Evolutionary conservation across 2,113 vertebrate genomes (phyloP), one percentile per base, ranked within the genome.

Genomic region (Podarcis cretensis): DNA sequence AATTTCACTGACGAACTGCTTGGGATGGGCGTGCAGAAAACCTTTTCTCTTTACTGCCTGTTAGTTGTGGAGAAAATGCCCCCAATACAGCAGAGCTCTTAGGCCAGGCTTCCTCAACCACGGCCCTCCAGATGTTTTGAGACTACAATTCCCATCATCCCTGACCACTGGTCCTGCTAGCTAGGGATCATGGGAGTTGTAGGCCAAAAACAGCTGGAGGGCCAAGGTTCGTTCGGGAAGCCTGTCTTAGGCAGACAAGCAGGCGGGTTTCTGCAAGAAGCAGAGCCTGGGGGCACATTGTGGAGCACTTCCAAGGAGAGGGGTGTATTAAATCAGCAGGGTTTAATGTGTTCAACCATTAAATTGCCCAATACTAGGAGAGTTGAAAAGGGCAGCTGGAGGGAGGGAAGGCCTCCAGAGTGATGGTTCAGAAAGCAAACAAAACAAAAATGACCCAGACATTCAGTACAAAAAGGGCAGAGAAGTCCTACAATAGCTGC

Each of bases 311-410:
- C 65, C 6, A 77, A 43, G 71, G 57, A n/a, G 74, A 43, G 10
- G 54, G 85, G 37, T 0, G 0, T n/a, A 48, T 68, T 90, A 32
- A 25, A 1, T 23, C 57, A 83, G 5, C 18, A 0, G 7, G 82
- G 59, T 78, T 88, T 78, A 63, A 2, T 0, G 0, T 76, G 89
- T n/a, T 74, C 20, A 13, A n/a, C 59, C 0, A 0, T 76, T 79
- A 18, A 65, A 12, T 32, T 48, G 43, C 57, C 40, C 81, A 2
- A 43, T n/a, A 63, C 0, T 40, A 85, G 79, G 82, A 77, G 71
- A 69, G 84, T 87, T 73, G 89, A 4, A 85, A 20, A 35, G 30
- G 84, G 76, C 1, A 21, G 25, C 74, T 43, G 57, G 12, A 35
- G 27, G 65, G 16, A 69, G 43, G 75, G n/a, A 35, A 35, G 54